These are phyloP conservation scores for Apis mellifera DNA, from an alignment of 1,140 invertebrate genomes.

Conservation along the genomic window Amel_HAv3.1 CM009942.2:4986501-4987000, in stretches of 20 bases:
- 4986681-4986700: neutral
- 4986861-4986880: no score
- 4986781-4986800: neutral
- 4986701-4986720: neutral
- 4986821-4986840: neutral
- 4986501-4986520: conserved; percentile 6
- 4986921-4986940: no score
- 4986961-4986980: no score
- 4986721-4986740: neutral
- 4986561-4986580: neutral
- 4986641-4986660: neutral
- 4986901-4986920: no score
- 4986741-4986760: neutral
- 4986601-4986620: neutral
- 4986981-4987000: no score
- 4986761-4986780: neutral
- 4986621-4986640: neutral
- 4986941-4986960: no score
- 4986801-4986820: neutral
- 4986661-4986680: neutral
- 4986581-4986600: conserved; percentile 14
- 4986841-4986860: no score
- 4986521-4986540: conserved; percentile 12
- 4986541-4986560: neutral
- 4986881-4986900: no score